These are phyloP conservation scores for Gymnarchus niloticus DNA, from an alignment of 2,113 vertebrate species.

Conservation along the genomic window DNA sequence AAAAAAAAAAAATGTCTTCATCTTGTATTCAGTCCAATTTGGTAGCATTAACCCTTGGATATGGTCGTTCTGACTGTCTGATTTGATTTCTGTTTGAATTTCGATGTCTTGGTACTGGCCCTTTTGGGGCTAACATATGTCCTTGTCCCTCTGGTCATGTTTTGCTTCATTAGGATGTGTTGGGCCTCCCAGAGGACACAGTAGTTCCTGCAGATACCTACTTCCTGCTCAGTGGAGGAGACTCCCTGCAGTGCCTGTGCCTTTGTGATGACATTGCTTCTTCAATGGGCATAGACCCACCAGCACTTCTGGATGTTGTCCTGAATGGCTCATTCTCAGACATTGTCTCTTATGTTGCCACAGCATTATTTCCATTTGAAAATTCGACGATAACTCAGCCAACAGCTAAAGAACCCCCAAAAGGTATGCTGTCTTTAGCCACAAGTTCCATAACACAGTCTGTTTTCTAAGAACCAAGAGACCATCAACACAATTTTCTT, in stretches of 20 bases:
- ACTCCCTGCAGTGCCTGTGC: conserved; percentile 78
- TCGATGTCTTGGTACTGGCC: neutral
- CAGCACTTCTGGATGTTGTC: conserved; percentile 77
- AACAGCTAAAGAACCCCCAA: conserved; percentile 41
- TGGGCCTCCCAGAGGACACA: conserved; percentile 60
- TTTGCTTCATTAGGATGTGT: conserved; percentile 59
- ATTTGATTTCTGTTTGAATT: neutral
- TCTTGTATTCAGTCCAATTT: too few relatives aligned
- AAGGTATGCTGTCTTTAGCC: conserved; percentile 10
- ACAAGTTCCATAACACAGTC: conserved; percentile 35
- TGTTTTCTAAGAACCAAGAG: neutral
- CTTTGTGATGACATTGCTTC: conserved; percentile 70
- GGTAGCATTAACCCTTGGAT: neutral
- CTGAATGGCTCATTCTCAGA: conserved; percentile 71
- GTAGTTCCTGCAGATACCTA: conserved; percentile 59
- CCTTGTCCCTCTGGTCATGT: neutral
- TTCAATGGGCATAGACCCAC: conserved; percentile 57
- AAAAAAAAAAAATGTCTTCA: too few relatives aligned
- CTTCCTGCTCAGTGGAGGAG: conserved; percentile 82
- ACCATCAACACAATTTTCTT: neutral
- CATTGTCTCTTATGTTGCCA: conserved; percentile 61
- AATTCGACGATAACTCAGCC: conserved; percentile 13
- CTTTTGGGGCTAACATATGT: neutral
- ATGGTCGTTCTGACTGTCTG: neutral
- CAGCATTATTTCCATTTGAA: conserved; percentile 34